Evolutionary conservation across 2,888 invertebrate species (phyloP).

Genomic region (Pollenia griseotomentosa): DNA sequence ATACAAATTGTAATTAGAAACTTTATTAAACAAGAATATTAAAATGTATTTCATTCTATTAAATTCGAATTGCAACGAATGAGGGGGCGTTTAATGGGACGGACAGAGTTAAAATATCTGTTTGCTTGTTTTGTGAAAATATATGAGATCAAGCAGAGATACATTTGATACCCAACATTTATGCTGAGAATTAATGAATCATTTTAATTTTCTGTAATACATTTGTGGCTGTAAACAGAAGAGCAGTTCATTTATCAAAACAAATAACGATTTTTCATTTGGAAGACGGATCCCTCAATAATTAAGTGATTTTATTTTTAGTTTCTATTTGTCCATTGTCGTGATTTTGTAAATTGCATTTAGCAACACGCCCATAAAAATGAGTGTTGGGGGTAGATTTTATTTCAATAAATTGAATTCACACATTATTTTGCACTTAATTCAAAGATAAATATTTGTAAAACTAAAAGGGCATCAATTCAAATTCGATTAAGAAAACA

Average conservation of each 20-base stretch:
- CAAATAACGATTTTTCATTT: slow-evolving; percentile 3
- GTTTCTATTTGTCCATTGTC: background rate
- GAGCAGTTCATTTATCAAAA: slow-evolving; percentile 32
- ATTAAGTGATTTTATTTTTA: background rate
- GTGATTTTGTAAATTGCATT: slow-evolving; percentile 1
- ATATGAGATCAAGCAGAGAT: background rate
- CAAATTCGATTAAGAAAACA: no score
- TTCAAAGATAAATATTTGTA: slow-evolving; percentile 16
- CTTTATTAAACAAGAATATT: slow-evolving; percentile 45
- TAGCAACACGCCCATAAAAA: slow-evolving; percentile 8
- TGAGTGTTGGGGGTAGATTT: background rate
- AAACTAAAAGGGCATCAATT: background rate
- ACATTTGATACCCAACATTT: background rate
- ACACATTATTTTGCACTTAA: no score
- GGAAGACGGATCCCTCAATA: background rate
- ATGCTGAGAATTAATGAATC: background rate
- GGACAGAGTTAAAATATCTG: background rate
- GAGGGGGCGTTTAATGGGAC: background rate
- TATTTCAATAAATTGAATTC: background rate
- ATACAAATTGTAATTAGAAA: slow-evolving; percentile 48
- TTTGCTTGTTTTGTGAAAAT: background rate
- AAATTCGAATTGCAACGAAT: background rate
- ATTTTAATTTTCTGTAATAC: background rate
- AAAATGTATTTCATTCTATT: slow-evolving; percentile 10
- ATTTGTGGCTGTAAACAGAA: background rate